phyloP scores from a whole-genome alignment of 2,888 invertebrate species.

The Luffia ferchaultella region DNA sequence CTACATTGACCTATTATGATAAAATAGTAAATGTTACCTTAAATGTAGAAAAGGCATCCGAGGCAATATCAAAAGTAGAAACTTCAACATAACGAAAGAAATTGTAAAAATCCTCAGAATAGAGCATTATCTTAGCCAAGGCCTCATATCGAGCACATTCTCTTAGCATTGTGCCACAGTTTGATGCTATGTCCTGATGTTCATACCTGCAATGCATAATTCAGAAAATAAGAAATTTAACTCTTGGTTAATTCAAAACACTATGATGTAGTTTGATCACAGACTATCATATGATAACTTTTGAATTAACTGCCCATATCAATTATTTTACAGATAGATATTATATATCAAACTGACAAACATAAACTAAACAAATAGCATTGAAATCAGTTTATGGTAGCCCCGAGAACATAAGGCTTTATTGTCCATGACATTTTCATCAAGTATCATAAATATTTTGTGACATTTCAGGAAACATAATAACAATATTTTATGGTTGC shows the following conservation, averaged over 20 bases:
- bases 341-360: no score
- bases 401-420: no score
- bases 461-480: no score
- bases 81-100: slow-evolving; percentile 99
- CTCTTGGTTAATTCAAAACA: background rate
- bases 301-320: no score
- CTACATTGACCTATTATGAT: slow-evolving; percentile 2
- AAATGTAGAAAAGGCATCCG: slow-evolving; percentile 99
- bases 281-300: no score
- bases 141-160: slow-evolving; percentile 99
- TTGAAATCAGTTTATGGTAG: no score
- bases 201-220: slow-evolving; percentile 79
- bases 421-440: no score
- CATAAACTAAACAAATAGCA: no score
- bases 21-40: slow-evolving; percentile 71
- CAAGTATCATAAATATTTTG: no score
- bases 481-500: no score
- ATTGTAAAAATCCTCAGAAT: slow-evolving; percentile 98
- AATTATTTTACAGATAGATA: no score
- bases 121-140: slow-evolving; percentile 97
- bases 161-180: slow-evolving; percentile 98
- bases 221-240: background rate
- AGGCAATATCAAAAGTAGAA: slow-evolving; percentile 99
- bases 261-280: background rate
- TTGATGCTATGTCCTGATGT: slow-evolving; percentile 97